phyloP scores from a whole-genome alignment of 37 sponge, comb jelly and placozoan species.

The Lycopodina hypogea region DNA sequence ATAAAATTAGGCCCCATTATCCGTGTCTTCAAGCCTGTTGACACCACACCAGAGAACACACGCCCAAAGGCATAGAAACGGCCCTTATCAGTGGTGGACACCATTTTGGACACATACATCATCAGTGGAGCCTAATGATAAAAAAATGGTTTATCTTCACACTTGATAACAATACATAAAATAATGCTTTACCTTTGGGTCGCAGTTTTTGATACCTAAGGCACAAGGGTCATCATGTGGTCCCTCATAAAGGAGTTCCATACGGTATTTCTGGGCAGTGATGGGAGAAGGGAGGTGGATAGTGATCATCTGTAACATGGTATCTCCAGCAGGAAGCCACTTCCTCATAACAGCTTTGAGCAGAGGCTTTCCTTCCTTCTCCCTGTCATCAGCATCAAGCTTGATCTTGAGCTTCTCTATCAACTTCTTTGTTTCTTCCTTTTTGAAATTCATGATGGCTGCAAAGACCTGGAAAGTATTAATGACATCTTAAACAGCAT shows the following conservation, averaged over 20 bases:
- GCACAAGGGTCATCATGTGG: slow-evolving; percentile 92
- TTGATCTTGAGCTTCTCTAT: slow-evolving; percentile 86
- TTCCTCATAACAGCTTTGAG: slow-evolving; percentile 54
- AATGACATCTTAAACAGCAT: neutral
- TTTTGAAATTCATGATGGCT: slow-evolving; percentile 93
- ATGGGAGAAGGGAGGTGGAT: slow-evolving; percentile 97
- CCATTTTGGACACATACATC: slow-evolving; percentile 99
- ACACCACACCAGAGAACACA: slow-evolving; percentile 95
- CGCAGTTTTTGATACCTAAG: slow-evolving; percentile 91
- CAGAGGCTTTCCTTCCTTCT: slow-evolving; percentile 67
- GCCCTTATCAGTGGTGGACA: slow-evolving; percentile 96
- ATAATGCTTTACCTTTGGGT: slow-evolving; percentile 73
- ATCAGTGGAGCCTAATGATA: slow-evolving; percentile 78
- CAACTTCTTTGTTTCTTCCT: slow-evolving; percentile 80
- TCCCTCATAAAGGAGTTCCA: slow-evolving; percentile 97
- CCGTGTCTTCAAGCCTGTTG: slow-evolving; percentile 90
- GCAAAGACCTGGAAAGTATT: slow-evolving; percentile 65
- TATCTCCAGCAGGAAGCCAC: slow-evolving; percentile 96
- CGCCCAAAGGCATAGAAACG: slow-evolving; percentile 99
- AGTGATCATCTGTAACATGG: slow-evolving; percentile 94
- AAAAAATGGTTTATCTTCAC: neutral
- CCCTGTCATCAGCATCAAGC: slow-evolving; percentile 74
- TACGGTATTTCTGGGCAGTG: slow-evolving; percentile 97
- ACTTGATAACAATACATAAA: neutral
- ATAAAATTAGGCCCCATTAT: slow-evolving; percentile 99